phyloP scores from a whole-genome alignment of 2,888 invertebrate genomes.

The Petrophora chlorosata region DNA sequence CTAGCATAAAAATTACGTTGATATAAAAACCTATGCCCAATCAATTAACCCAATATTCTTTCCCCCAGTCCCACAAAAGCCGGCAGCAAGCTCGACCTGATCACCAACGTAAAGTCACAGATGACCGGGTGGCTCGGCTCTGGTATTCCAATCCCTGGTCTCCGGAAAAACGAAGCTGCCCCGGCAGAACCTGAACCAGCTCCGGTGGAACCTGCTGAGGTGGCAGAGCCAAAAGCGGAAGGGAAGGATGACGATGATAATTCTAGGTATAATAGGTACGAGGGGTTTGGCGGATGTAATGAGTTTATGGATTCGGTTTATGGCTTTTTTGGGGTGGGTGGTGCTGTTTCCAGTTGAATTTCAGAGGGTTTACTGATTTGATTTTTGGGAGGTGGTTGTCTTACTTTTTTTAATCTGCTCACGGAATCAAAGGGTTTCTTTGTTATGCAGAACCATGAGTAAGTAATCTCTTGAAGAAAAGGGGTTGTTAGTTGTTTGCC shows the following conservation, averaged over 20 bases:
- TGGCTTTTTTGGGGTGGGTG: slow-evolving; percentile 14
- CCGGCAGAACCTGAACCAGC: slow-evolving; percentile 74
- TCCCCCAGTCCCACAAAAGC: slow-evolving; percentile 87
- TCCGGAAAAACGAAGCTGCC: slow-evolving; percentile 86
- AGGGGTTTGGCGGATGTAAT: slow-evolving; percentile 82
- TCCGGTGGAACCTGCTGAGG: slow-evolving; percentile 70
- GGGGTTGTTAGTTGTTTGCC: too few species aligned
- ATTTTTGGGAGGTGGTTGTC: neutral
- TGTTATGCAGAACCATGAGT: too few species aligned
- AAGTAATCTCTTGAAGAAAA: too few species aligned
- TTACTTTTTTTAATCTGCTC: too few species aligned
- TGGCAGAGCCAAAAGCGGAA: slow-evolving; percentile 65
- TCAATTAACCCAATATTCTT: too few species aligned
- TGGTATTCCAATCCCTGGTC: slow-evolving; percentile 89
- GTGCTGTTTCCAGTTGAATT: slow-evolving; percentile 13
- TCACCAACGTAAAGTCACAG: slow-evolving; percentile 93
- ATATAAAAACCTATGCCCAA: neutral
- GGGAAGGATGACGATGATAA: slow-evolving; percentile 93
- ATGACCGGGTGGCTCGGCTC: slow-evolving; percentile 94
- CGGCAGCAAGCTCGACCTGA: slow-evolving; percentile 90
- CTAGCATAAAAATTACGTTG: neutral
- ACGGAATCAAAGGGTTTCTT: too few species aligned
- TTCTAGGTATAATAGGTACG: slow-evolving; percentile 92
- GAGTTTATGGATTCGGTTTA: slow-evolving; percentile 62
- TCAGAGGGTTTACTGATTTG: too few species aligned